phyloP scores from a whole-genome alignment of 2,888 invertebrate genomes.

The Himalopsyche tibetana region DNA sequence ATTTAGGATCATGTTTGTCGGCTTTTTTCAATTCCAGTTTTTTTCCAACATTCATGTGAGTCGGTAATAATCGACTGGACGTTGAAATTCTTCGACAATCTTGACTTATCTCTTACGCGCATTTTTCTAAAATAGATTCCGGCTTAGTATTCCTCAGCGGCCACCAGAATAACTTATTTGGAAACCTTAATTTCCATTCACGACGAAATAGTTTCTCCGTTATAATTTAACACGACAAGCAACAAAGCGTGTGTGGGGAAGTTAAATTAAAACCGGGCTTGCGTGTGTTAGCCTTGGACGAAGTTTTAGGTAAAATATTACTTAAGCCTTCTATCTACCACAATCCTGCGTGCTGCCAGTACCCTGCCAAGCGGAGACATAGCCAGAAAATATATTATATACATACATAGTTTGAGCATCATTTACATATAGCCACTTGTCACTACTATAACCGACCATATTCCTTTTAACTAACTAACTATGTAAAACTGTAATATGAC shows the following conservation, averaged over 20 bases:
- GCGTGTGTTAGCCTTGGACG: conserved; percentile 50
- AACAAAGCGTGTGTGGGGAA: conserved; percentile 53
- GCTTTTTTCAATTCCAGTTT: conserved; percentile 27
- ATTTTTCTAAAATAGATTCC: conserved; percentile 28
- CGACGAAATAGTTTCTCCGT: conserved; percentile 39
- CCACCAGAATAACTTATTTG: conserved; percentile 9
- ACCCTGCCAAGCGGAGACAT: neutral
- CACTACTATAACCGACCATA: too few relatives aligned
- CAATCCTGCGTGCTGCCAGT: neutral
- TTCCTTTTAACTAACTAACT: too few relatives aligned
- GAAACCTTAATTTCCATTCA: conserved; percentile 45
- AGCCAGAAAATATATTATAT: too few relatives aligned
- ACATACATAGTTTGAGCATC: too few relatives aligned
- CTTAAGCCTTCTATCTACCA: conserved; percentile 41
- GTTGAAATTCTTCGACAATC: conserved; percentile 49
- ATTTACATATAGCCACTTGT: too few relatives aligned
- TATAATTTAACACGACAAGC: conserved; percentile 47
- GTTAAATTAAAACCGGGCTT: conserved; percentile 50
- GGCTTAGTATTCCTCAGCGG: neutral
- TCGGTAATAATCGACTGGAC: conserved; percentile 44
- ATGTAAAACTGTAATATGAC: too few relatives aligned
- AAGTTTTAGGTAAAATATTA: conserved; percentile 55
- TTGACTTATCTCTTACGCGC: conserved; percentile 31
- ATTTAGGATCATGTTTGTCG: neutral
- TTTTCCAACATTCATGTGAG: conserved; percentile 12